Conservation (phyloP, 2,888 invertebrate genomes). For the Leucoma salicis region DNA sequence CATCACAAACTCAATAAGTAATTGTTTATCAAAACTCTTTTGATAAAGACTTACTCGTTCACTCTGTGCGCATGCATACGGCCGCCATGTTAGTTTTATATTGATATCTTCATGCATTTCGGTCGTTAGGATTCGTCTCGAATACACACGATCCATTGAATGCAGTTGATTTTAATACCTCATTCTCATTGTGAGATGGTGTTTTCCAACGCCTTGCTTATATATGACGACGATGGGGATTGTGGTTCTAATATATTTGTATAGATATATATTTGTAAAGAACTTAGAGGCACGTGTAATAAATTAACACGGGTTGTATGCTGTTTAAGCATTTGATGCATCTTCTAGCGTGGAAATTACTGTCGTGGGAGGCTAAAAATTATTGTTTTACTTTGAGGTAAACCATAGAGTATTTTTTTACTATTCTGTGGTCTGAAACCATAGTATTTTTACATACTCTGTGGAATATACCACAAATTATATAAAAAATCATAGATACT, state of each 20-base stretch:
- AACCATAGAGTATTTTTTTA: not conserved
- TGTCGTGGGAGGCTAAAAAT: not conserved
- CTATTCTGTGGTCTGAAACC: not conserved
- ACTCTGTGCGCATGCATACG: too few relatives aligned
- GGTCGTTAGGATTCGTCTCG: constrained; percentile 6
- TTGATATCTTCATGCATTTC: constrained; percentile 15
- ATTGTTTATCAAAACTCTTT: too few relatives aligned
- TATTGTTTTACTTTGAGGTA: too few relatives aligned
- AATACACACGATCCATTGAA: constrained; percentile 1
- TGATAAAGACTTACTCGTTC: too few relatives aligned
- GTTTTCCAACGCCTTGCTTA: too few relatives aligned
- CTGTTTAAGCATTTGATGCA: not conserved
- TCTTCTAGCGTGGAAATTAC: not conserved
- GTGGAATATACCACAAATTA: too few relatives aligned
- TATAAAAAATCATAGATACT: not conserved
- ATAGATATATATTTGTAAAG: not conserved
- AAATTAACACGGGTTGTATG: not conserved
- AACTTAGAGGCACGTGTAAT: not conserved
- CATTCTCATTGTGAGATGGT: too few relatives aligned
- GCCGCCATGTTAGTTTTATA: not conserved
- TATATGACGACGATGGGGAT: too few relatives aligned
- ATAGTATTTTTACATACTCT: too few relatives aligned
- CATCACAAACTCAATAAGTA: too few relatives aligned
- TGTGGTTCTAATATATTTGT: too few relatives aligned
- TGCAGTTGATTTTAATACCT: too few relatives aligned